A percentile compares a stretch with the other conserved stretches of the same genome.
Conservation (phyloP, 2,797 vertebrate species). For the Meda fulgida region DNA sequence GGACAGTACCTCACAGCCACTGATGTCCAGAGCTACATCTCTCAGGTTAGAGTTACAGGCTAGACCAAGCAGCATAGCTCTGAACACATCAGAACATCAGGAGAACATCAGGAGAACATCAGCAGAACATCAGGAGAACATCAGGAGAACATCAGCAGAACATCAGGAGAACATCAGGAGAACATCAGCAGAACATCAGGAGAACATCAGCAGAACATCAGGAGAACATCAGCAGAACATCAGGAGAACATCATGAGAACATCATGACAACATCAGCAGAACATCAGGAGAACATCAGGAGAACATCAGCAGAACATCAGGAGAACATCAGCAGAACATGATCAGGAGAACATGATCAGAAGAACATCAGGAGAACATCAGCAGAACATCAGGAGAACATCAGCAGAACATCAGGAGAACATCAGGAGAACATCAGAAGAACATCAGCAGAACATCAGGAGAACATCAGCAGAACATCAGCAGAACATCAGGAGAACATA, state of each 20-base stretch:
- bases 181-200: neutral
- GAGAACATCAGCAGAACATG: neutral
- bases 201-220: neutral
- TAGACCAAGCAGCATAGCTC: slow-evolving; percentile 90
- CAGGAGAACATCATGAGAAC: rapidly evolving
- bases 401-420: neutral
- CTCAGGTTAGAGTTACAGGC: slow-evolving; percentile 93
- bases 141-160: neutral
- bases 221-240: neutral
- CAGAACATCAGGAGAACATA: neutral
- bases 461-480: neutral
- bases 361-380: neutral
- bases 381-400: neutral
- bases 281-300: neutral
- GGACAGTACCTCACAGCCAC: slow-evolving; percentile 88
- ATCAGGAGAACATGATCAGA: neutral
- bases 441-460: neutral
- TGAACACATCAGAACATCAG: slow-evolving; percentile 67
- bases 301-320: neutral
- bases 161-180: neutral
- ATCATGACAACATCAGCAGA: neutral
- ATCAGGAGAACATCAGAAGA: neutral
- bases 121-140: neutral
- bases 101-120: neutral
- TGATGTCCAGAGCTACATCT: slow-evolving; percentile 93